Conservation (phyloP, 1,140 invertebrate species). For the Planococcus citri region DNA sequence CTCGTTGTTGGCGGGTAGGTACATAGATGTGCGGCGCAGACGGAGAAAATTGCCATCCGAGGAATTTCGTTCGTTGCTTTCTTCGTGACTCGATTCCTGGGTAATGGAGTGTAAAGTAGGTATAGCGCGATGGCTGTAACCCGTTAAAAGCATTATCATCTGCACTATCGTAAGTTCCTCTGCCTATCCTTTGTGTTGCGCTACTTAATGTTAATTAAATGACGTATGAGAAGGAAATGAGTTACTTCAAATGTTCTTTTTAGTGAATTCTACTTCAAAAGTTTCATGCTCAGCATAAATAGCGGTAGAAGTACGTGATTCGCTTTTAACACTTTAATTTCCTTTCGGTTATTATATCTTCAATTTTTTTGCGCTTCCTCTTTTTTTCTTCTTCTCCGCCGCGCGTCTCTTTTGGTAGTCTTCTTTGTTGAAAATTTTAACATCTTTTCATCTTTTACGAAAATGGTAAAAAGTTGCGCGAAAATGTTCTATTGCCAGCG, state of each 20-base stretch:
- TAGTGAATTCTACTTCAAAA: neutral
- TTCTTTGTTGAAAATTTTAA: neutral
- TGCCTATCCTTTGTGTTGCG: neutral
- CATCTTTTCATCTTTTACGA: too few relatives aligned
- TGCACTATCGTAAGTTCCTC: conserved; percentile 2
- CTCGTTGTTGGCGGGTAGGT: neutral
- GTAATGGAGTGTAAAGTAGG: conserved; percentile 6
- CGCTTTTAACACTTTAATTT: conserved; percentile 4
- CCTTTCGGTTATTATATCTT: conserved; percentile 3
- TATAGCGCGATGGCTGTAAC: neutral
- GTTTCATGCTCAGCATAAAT: conserved; percentile 3
- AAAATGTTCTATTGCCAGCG: too few relatives aligned
- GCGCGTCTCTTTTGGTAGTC: neutral
- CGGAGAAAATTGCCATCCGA: conserved; percentile 1
- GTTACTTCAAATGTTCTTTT: conserved; percentile 7
- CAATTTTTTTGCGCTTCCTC: neutral
- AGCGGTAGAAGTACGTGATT: neutral
- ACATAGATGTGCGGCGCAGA: neutral
- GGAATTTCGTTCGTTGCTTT: neutral
- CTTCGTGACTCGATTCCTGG: conserved; percentile 5
- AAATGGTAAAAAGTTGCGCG: too few relatives aligned
- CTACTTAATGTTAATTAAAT: conserved; percentile 4
- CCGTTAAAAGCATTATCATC: conserved; percentile 6
- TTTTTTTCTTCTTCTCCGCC: too few relatives aligned
- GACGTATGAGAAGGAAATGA: conserved; percentile 6